Percentiles rank a stretch among this genome's conserved stretches.
Evolutionary conservation across 2,113 vertebrate genomes (phyloP).

Genomic region (Fregata magnificens): DNA sequence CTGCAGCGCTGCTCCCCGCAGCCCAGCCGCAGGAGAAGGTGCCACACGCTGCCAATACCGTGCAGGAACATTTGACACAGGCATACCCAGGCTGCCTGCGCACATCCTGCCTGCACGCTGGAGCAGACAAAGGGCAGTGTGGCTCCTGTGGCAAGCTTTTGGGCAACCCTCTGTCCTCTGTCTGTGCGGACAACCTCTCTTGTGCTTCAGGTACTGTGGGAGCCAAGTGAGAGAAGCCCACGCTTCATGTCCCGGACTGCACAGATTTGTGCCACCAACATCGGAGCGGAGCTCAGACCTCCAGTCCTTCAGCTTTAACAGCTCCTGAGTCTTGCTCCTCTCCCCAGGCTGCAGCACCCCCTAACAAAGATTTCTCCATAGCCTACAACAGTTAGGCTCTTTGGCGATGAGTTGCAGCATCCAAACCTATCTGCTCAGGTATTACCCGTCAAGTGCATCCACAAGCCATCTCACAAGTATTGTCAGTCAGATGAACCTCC

Average conservation of each 20-base stretch:
- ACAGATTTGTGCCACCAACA: not conserved
- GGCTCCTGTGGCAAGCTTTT: not conserved
- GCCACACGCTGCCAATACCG: fast-evolving
- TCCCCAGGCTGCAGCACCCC: not conserved
- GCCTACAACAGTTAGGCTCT: not conserved
- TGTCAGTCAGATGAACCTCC: not conserved
- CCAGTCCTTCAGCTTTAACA: not conserved
- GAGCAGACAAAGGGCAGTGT: not conserved
- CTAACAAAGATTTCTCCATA: not conserved
- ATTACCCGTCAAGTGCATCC: not conserved
- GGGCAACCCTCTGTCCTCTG: not conserved
- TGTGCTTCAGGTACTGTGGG: not conserved
- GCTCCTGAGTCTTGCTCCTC: not conserved
- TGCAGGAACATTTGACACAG: not conserved
- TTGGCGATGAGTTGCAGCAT: not conserved
- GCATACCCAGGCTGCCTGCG: not conserved
- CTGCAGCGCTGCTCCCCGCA: not conserved
- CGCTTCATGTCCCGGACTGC: fast-evolving
- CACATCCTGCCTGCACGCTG: not conserved
- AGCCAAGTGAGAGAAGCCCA: not conserved
- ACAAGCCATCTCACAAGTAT: not conserved
- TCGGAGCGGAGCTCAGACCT: not conserved
- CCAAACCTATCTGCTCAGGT: not conserved
- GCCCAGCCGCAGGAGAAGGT: not conserved
- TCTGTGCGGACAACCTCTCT: not conserved